A percentile compares a stretch with the other conserved stretches of the same genome.
These are phyloP conservation scores for Gymnoscelis rufifasciata DNA, from an alignment of 2,888 invertebrate genomes.

Conservation along the genomic window DNA sequence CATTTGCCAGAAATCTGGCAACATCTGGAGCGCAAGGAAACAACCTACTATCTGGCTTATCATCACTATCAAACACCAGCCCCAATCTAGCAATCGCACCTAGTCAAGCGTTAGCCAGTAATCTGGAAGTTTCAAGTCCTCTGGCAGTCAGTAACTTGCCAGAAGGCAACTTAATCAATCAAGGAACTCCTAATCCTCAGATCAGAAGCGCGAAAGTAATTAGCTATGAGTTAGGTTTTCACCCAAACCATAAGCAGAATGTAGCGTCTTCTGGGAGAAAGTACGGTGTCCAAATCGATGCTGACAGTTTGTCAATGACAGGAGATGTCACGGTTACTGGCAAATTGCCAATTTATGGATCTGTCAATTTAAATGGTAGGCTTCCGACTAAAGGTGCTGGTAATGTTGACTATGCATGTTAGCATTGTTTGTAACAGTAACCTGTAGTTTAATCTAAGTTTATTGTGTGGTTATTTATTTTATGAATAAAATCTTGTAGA, in stretches of 20 bases:
- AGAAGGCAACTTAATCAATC: slow-evolving; percentile 3
- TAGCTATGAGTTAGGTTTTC: background rate
- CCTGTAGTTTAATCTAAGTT: background rate
- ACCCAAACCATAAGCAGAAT: background rate
- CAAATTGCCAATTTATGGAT: slow-evolving; percentile 50
- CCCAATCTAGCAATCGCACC: background rate
- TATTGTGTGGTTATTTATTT: slow-evolving; percentile 12
- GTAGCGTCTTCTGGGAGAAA: background rate
- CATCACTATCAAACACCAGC: too few species aligned
- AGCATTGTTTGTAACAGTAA: background rate
- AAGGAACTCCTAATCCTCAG: background rate
- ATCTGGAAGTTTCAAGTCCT: too few species aligned
- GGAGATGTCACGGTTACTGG: slow-evolving; percentile 52
- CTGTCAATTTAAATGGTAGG: slow-evolving; percentile 47
- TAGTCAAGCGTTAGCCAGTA: background rate
- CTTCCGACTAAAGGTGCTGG: slow-evolving; percentile 49
- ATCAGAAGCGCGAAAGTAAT: slow-evolving; percentile 7
- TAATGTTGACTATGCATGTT: slow-evolving; percentile 42
- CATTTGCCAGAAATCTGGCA: slow-evolving; percentile 1
- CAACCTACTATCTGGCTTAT: background rate
- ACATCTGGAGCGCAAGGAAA: slow-evolving; percentile 3
- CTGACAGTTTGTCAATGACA: slow-evolving; percentile 52
- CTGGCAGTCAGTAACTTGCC: background rate
- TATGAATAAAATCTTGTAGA: too few species aligned
- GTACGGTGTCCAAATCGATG: slow-evolving; percentile 45